These are phyloP conservation scores for Anniella stebbinsi DNA, from an alignment of 2,797 vertebrate genomes.

Conservation along the genomic window DNA sequence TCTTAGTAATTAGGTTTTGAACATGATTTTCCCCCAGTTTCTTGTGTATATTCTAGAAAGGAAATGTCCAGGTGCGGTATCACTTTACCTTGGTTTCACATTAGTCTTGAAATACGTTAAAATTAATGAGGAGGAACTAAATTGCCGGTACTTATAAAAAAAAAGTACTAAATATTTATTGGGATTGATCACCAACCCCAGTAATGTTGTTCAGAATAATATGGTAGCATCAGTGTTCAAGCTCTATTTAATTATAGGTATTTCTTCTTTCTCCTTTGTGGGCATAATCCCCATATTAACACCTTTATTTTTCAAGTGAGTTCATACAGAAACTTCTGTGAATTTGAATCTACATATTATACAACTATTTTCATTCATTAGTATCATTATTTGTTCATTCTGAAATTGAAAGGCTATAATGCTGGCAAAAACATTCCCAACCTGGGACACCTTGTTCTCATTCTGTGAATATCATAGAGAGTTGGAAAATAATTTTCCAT, in stretches of 20 bases:
- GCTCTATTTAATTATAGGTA: too few species aligned
- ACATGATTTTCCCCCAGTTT: neutral
- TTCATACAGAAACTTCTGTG: neutral
- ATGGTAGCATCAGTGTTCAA: too few species aligned
- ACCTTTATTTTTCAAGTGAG: neutral
- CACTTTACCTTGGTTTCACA: neutral
- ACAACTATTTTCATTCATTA: neutral
- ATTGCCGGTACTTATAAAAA: neutral
- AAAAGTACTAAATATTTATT: neutral
- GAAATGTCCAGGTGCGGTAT: neutral
- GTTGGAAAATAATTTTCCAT: neutral
- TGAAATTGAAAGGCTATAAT: neutral
- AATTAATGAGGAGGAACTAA: neutral
- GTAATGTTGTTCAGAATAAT: neutral
- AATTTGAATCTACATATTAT: neutral
- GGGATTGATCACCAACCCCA: neutral
- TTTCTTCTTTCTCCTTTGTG: neutral
- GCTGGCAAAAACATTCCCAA: neutral
- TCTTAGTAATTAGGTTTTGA: neutral
- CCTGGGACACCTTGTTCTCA: neutral
- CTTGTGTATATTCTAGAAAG: neutral
- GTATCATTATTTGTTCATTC: neutral
- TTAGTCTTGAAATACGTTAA: neutral
- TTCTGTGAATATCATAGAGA: neutral
- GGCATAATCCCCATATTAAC: neutral